phyloP scores from a whole-genome alignment of 2,888 invertebrate genomes.

The Lasioglossum lativentre region DNA sequence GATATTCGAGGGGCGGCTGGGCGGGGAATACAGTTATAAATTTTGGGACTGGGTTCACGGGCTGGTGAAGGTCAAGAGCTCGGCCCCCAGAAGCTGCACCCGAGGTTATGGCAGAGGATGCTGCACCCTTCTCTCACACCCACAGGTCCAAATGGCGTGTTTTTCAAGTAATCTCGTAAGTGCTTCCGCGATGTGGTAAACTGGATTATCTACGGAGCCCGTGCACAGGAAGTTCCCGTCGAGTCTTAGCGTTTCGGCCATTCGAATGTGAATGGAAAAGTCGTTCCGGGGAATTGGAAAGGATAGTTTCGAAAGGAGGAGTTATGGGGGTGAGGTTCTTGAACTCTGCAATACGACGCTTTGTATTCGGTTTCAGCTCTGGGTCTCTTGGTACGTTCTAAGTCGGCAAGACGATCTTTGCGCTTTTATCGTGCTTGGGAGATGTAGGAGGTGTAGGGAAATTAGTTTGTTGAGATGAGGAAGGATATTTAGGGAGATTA shows the following conservation, averaged over 20 bases:
- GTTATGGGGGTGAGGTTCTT: not conserved
- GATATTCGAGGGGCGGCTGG: not conserved
- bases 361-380: not conserved
- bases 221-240: not conserved
- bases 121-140: not conserved
- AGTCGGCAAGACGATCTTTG: not conserved
- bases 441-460: not conserved
- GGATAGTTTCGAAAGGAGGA: not conserved
- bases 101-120: not conserved
- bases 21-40: slow-evolving; percentile 59
- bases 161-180: slow-evolving; percentile 40
- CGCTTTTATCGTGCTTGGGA: not conserved
- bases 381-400: not conserved
- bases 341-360: not conserved
- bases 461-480: not conserved
- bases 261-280: not conserved
- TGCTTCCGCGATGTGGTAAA: slow-evolving; percentile 3
- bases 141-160: not conserved
- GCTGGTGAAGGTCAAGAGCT: slow-evolving; percentile 67
- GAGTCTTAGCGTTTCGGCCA: not conserved
- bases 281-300: slow-evolving; percentile 7
- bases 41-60: slow-evolving; percentile 63
- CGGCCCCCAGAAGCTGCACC: slow-evolving; percentile 38
- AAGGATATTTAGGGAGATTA: not conserved
- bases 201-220: slow-evolving; percentile 7